These are phyloP conservation scores for Xyrichtys novacula DNA, from an alignment of 2,797 vertebrate species.

Conservation along the genomic window DNA sequence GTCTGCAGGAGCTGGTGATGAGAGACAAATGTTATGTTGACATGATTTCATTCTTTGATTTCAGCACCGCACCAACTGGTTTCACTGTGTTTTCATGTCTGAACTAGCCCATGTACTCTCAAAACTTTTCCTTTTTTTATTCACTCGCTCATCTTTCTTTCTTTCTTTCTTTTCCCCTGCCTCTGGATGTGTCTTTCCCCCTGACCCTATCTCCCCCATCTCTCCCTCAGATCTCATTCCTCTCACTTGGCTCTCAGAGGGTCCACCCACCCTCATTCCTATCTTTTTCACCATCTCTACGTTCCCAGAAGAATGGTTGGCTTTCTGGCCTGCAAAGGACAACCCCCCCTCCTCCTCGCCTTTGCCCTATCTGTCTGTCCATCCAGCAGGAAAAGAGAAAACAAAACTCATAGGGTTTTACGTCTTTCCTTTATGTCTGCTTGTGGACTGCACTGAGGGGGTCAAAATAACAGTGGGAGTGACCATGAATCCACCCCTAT, in stretches of 20 bases:
- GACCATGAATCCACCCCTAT: constrained; percentile 39
- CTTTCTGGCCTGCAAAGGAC: constrained; percentile 53
- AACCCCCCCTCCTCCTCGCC: constrained; percentile 23
- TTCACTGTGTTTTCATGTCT: constrained; percentile 70
- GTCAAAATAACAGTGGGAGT: constrained; percentile 35
- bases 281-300: constrained; percentile 72
- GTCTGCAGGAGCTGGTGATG: constrained; percentile 19
- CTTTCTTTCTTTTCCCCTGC: not conserved
- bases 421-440: constrained; percentile 15
- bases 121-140: constrained; percentile 3
- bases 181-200: constrained; percentile 32
- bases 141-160: constrained; percentile 1
- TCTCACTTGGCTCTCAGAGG: constrained; percentile 63
- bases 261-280: constrained; percentile 80
- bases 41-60: constrained; percentile 30
- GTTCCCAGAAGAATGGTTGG: constrained; percentile 67
- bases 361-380: constrained; percentile 31
- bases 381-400: constrained; percentile 41
- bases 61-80: constrained; percentile 44
- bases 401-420: constrained; percentile 11
- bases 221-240: constrained; percentile 69
- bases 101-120: constrained; percentile 64
- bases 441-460: constrained; percentile 18
- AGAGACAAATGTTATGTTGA: constrained; percentile 24
- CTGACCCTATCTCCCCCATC: constrained; percentile 42